Evolutionary conservation across 2,888 invertebrate species (phyloP).

Genomic region (Syritta pipiens): DNA sequence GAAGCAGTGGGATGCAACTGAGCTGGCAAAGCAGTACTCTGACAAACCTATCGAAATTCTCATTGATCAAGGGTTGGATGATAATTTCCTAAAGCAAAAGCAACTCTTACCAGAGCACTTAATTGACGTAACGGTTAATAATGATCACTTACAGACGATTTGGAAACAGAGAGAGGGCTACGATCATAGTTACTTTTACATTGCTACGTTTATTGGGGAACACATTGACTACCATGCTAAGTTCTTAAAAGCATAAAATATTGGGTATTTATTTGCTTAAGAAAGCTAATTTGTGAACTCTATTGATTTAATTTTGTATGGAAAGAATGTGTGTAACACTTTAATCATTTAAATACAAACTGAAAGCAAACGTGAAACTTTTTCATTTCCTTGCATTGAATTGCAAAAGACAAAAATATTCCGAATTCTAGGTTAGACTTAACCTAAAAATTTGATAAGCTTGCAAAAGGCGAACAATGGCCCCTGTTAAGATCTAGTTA

Average conservation of each 20-base stretch:
- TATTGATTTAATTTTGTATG: no score
- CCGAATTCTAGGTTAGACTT: no score
- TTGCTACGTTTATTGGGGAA: constrained; percentile 94
- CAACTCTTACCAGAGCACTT: constrained; percentile 93
- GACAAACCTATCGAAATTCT: constrained; percentile 91
- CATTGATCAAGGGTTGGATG: constrained; percentile 92
- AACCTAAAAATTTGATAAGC: no score
- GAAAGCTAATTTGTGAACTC: no score
- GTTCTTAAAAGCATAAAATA: constrained; percentile 81
- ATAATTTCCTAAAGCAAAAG: constrained; percentile 87
- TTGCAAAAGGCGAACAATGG: no score
- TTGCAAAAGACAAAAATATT: no score
- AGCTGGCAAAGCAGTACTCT: constrained; percentile 88
- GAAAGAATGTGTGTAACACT: no score
- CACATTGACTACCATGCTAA: constrained; percentile 95
- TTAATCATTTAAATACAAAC: no score
- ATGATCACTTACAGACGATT: constrained; percentile 85
- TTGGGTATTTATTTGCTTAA: background rate
- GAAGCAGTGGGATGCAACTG: constrained; percentile 93
- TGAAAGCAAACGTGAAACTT: no score
- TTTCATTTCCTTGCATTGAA: no score
- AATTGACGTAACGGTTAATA: constrained; percentile 78
- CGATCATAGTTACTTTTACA: constrained; percentile 97
- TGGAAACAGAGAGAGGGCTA: constrained; percentile 90
- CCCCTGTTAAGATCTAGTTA: no score